A percentile compares a stretch with the other conserved stretches of the same genome.
Evolutionary conservation across 2,888 invertebrate species (phyloP).

Genomic region (Parochlus steinenii): DNA sequence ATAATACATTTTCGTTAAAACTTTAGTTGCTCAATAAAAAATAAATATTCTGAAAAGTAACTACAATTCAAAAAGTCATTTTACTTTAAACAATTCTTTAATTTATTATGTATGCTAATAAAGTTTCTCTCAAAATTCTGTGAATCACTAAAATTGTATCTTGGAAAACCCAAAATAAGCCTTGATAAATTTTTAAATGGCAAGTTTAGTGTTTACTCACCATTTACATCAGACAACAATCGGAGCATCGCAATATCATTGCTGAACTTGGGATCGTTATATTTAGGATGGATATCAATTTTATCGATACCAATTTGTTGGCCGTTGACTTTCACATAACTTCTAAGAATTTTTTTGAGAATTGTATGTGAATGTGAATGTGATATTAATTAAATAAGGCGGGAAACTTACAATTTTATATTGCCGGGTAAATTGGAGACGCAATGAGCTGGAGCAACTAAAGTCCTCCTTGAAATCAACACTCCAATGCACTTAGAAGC

Average conservation of each 20-base stretch:
- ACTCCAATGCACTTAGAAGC: conserved; percentile 7
- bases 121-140: no score
- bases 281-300: conserved; percentile 6
- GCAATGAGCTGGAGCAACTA: conserved; percentile 11
- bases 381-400: neutral
- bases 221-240: neutral
- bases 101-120: no score
- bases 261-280: conserved; percentile 9
- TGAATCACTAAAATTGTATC: no score
- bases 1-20: no score
- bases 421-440: conserved; percentile 4
- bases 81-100: no score
- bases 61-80: no score
- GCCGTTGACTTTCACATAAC: conserved; percentile 1
- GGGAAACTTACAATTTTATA: conserved; percentile 8
- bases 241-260: conserved; percentile 11
- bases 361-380: neutral
- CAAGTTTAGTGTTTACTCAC: no score
- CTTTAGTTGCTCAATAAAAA: no score
- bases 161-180: no score
- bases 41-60: no score
- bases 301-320: conserved; percentile 3
- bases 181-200: no score
- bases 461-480: conserved; percentile 5
- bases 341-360: conserved; percentile 4